Percentiles rank a stretch among this genome's conserved stretches.
Conservation (phyloP, 1,140 invertebrate species). For the Cyrtorhinus lividipennis region DNA sequence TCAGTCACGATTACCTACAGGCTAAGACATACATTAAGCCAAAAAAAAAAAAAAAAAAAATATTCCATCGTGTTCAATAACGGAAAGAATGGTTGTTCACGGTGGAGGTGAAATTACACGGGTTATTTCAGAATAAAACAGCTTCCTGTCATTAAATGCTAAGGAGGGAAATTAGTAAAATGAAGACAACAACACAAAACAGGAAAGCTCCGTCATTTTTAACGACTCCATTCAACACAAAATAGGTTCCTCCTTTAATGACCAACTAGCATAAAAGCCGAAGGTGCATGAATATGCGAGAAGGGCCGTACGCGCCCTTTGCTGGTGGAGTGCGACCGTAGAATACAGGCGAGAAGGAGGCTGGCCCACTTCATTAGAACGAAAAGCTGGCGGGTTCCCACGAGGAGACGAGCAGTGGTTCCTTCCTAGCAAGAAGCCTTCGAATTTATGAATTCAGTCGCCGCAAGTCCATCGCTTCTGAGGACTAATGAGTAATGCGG, state of each 20-base stretch:
- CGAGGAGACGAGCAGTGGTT: neutral
- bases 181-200: neutral
- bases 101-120: too few species aligned
- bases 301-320: neutral
- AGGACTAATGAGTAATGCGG: neutral
- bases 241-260: neutral
- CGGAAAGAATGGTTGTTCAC: too few species aligned
- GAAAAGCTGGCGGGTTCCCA: neutral
- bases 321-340: neutral
- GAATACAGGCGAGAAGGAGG: neutral
- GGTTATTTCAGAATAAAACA: too few species aligned
- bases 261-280: neutral
- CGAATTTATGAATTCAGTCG: conserved; percentile 5
- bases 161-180: conserved; percentile 1
- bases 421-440: neutral
- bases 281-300: conserved; percentile 2
- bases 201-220: neutral
- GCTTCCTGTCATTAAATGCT: neutral
- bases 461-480: neutral
- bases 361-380: neutral
- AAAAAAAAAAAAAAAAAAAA: too few species aligned
- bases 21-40: too few species aligned
- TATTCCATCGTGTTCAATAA: too few species aligned
- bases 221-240: conserved; percentile 8
- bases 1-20: too few species aligned